These are phyloP conservation scores for Palythoa heliodiscus DNA, from an alignment of 92 coral and sea anemone species.

Conservation along the genomic window DNA sequence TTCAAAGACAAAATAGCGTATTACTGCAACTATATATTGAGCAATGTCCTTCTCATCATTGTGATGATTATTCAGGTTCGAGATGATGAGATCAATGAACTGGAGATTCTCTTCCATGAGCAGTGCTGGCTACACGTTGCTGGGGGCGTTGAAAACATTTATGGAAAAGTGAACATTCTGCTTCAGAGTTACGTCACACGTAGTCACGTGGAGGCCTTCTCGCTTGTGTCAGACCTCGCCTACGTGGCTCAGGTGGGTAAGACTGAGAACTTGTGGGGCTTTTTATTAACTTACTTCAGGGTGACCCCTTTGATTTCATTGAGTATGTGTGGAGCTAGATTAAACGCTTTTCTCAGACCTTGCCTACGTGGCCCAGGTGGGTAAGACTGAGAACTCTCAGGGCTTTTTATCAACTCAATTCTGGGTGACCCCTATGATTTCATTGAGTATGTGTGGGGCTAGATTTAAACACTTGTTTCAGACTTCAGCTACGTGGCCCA, in stretches of 20 bases:
- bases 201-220: constrained; percentile 88
- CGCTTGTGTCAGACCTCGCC: constrained; percentile 94
- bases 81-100: constrained; percentile 88
- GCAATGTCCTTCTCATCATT: background rate
- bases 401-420: too few species aligned
- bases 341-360: constrained; percentile 97
- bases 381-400: background rate
- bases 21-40: background rate
- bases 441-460: too few species aligned
- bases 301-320: too few species aligned
- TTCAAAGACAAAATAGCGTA: background rate
- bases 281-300: too few species aligned
- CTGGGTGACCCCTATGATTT: too few species aligned
- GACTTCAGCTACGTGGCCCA: constrained; percentile 94
- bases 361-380: constrained; percentile 95
- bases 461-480: constrained; percentile 72
- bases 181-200: constrained; percentile 91
- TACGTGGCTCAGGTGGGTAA: constrained; percentile 91
- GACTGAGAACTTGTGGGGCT: too few species aligned
- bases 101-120: constrained; percentile 72
- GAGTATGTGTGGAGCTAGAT: too few species aligned
- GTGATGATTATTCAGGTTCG: constrained; percentile 71
- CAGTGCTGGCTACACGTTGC: constrained; percentile 75
- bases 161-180: constrained; percentile 92
- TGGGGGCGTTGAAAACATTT: constrained; percentile 91